A percentile compares a stretch with the other conserved stretches of the same genome.
Conservation (phyloP, 2,113 vertebrate species). For the Hyla sarda region DNA sequence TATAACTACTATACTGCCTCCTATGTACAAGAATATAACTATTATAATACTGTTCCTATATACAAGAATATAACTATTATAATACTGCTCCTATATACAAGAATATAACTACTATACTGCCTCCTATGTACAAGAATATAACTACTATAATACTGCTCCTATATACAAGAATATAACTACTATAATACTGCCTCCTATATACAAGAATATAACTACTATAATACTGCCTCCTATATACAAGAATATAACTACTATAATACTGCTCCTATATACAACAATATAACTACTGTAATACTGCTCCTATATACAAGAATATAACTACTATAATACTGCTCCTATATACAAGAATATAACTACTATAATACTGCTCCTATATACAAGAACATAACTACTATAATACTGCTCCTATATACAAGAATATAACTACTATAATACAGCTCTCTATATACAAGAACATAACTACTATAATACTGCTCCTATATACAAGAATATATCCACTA, state of each 20-base stretch:
- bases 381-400: slow-evolving; percentile 16
- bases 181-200: background rate
- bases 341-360: slow-evolving; percentile 15
- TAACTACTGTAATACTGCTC: too few species aligned
- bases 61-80: slow-evolving; percentile 12
- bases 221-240: background rate
- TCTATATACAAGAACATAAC: too few species aligned
- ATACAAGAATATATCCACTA: background rate
- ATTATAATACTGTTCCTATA: background rate
- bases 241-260: background rate
- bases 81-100: background rate
- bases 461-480: background rate
- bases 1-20: background rate
- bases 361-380: slow-evolving; percentile 4
- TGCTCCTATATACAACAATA: background rate
- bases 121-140: slow-evolving; percentile 2
- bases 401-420: background rate
- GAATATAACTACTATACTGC: too few species aligned
- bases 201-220: slow-evolving; percentile 14
- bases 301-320: background rate
- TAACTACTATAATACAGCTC: slow-evolving; percentile 7
- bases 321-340: background rate
- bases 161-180: slow-evolving; percentile 10
- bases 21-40: slow-evolving; percentile 7
- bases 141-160: slow-evolving; percentile 9